Conservation (phyloP, 2,888 invertebrate genomes). For the Endomychus coccineus region DNA sequence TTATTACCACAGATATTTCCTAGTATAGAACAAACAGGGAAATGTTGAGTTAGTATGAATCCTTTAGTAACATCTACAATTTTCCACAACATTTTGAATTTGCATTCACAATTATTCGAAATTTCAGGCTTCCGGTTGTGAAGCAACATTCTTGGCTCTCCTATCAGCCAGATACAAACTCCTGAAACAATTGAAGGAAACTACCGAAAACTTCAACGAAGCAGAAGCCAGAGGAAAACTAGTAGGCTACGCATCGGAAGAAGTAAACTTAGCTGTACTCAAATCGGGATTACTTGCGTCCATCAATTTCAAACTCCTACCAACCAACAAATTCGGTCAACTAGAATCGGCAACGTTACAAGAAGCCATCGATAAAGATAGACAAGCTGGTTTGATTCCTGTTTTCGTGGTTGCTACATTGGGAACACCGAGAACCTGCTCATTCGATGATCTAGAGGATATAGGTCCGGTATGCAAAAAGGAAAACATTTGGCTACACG, state of each 20-base stretch:
- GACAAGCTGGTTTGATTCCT: constrained; percentile 74
- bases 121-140: constrained; percentile 80
- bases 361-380: constrained; percentile 69
- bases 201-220: constrained; percentile 56
- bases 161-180: constrained; percentile 71
- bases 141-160: constrained; percentile 76
- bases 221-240: constrained; percentile 62
- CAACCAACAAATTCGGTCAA: constrained; percentile 58
- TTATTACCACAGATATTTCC: too few species aligned
- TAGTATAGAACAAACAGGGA: too few species aligned
- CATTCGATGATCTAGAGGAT: constrained; percentile 82
- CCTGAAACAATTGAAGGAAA: constrained; percentile 50
- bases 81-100: too few species aligned
- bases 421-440: constrained; percentile 70
- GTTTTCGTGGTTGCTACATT: constrained; percentile 73
- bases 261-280: constrained; percentile 87
- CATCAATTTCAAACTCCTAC: constrained; percentile 67
- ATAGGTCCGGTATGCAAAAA: constrained; percentile 74
- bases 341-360: constrained; percentile 61
- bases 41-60: too few species aligned
- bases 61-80: too few species aligned
- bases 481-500: constrained; percentile 80
- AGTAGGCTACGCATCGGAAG: constrained; percentile 77
- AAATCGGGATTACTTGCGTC: constrained; percentile 77
- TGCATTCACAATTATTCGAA: too few species aligned